Evolutionary conservation across 2,888 invertebrate genomes (phyloP).

Genomic region (Cosmorhoe ocellata): DNA sequence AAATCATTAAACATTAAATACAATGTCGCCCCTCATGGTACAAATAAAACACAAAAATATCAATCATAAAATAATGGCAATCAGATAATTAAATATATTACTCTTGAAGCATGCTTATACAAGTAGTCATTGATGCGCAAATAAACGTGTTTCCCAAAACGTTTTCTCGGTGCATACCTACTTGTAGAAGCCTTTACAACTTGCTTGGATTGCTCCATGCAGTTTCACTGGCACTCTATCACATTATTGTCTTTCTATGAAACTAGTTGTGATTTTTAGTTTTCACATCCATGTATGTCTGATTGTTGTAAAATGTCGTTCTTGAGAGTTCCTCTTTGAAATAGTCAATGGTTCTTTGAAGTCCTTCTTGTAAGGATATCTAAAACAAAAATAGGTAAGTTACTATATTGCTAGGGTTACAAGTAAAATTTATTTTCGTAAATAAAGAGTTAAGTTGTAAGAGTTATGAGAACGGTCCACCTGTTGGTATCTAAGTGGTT

Average conservation of each 20-base stretch:
- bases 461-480: too few relatives aligned
- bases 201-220: too few relatives aligned
- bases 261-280: slow-evolving; percentile 56
- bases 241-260: slow-evolving; percentile 41
- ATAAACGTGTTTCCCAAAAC: neutral
- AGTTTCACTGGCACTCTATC: slow-evolving; percentile 37
- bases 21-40: slow-evolving; percentile 14
- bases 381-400: slow-evolving; percentile 53
- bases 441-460: too few relatives aligned
- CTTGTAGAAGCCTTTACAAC: too few relatives aligned
- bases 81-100: slow-evolving; percentile 16
- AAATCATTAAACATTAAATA: slow-evolving; percentile 18
- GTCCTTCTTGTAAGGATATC: slow-evolving; percentile 91
- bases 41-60: slow-evolving; percentile 25
- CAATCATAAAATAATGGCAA: slow-evolving; percentile 16
- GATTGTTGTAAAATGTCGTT: slow-evolving; percentile 72
- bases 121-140: slow-evolving; percentile 14
- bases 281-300: slow-evolving; percentile 73
- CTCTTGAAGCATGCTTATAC: slow-evolving; percentile 7
- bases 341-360: slow-evolving; percentile 96
- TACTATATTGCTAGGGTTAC: neutral
- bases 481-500: too few relatives aligned
- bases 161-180: neutral
- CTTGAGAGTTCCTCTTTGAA: slow-evolving; percentile 93
- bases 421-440: too few relatives aligned